Evolutionary conservation across 2,113 vertebrate genomes (phyloP), one percentile per base, ranked within the genome.

Genomic region (Tachysurus vachellii): DNA sequence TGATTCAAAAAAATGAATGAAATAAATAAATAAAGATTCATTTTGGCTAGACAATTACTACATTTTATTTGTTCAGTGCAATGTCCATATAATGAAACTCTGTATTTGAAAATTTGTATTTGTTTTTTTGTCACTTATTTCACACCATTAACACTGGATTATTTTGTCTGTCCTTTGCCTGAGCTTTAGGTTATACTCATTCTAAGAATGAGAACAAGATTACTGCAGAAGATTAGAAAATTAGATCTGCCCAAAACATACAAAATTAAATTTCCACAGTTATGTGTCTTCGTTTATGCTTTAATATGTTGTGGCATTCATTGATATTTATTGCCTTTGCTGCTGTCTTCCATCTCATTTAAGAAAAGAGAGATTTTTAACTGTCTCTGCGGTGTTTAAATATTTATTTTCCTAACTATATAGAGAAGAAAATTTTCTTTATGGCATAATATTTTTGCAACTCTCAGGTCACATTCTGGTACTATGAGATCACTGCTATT

Each of bases 331-430:
- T 68, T 56, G 28, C 44, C 64, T 80, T 17, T 8, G 17, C 50
- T 86, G 61, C 53, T 70, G 50, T 57, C 28, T 79, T 70, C 1
- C 36, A 9, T 23, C 31, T 84, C 21, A 31, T 59, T 77, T 64
- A 85, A 31, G 31, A 47, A 76, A 53, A 26, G 16, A 31, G 0
- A 57, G 1, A 57, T 17, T 57, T 80, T 80, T 19, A 31, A 80
- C 9, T 1, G 11, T 80, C 28, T 47, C 12, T 80, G 8, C 16
- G 21, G 13, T 80, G 13, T 19, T 77, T 28, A 54, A 14, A 31
- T 80, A 57, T 70, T 80, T 86, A 80, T 80, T 80, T 85, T 28
- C 62, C 59, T 64, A 59, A 36, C 36, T 19, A 53, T 44, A 42
- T 28, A 42, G 17, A n/a, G 1, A 47, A n/a, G 1, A 36, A 4